A percentile compares a stretch with the other conserved stretches of the same genome.
phyloP scores from a whole-genome alignment of 37 sponge, comb jelly and placozoan genomes.

The Corticium candelabrum region DNA sequence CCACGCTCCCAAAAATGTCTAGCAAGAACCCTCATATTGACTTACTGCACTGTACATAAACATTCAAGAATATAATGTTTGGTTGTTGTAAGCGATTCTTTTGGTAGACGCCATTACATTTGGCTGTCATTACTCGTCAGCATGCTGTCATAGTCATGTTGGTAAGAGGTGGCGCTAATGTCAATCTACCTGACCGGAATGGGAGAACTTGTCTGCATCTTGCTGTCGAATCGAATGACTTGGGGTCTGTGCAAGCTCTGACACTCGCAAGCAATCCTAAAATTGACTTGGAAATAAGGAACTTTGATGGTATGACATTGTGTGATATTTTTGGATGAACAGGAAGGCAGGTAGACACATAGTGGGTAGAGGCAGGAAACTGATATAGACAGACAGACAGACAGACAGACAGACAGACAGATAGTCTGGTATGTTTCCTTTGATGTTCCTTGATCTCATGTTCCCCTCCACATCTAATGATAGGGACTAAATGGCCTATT shows the following conservation, averaged over 20 bases:
- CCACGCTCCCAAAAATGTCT: too few species aligned
- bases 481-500: too few species aligned
- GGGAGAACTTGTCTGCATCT: constrained; percentile 75
- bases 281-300: background rate
- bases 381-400: too few species aligned
- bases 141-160: constrained; percentile 36
- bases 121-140: constrained; percentile 59
- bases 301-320: background rate
- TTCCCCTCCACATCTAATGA: too few species aligned
- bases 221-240: background rate
- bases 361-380: too few species aligned
- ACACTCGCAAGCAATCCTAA: background rate
- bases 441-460: too few species aligned
- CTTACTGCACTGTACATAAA: too few species aligned
- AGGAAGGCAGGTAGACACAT: too few species aligned
- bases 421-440: too few species aligned
- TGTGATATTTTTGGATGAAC: background rate
- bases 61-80: background rate
- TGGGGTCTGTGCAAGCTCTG: background rate
- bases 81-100: background rate
- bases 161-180: constrained; percentile 35
- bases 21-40: too few species aligned
- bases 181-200: constrained; percentile 51
- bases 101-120: constrained; percentile 60
- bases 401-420: too few species aligned